phyloP scores from a whole-genome alignment of 1,140 invertebrate genomes.

The Aphelenchoides fujianensis region DNA sequence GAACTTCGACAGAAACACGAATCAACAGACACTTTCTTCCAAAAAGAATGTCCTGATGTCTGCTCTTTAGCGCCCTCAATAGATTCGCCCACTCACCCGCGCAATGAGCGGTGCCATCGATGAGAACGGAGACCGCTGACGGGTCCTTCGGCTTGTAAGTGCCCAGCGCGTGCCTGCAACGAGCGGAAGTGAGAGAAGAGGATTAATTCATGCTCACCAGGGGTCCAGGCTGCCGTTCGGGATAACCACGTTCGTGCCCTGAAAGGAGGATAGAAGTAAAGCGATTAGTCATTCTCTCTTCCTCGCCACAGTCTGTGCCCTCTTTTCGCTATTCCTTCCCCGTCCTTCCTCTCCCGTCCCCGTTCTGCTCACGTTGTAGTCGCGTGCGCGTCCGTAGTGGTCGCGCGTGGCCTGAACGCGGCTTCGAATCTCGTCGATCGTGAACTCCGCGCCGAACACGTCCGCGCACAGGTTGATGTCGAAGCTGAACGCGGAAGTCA shows the following conservation, averaged over 20 bases:
- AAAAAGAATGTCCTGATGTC: no score
- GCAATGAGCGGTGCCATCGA: constrained; percentile 35
- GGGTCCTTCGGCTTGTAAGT: constrained; percentile 7
- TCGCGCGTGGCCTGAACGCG: constrained; percentile 71
- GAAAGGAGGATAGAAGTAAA: no score
- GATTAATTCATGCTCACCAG: constrained; percentile 65
- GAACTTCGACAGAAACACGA: no score
- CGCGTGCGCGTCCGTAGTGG: constrained; percentile 74
- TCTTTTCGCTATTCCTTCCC: no score
- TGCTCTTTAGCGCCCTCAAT: no score
- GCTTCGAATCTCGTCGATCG: constrained; percentile 67
- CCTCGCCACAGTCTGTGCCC: no score
- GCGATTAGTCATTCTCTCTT: no score
- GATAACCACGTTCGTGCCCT: constrained; percentile 75
- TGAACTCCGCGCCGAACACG: constrained; percentile 72
- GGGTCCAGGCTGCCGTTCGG: constrained; percentile 87
- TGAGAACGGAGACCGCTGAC: constrained; percentile 22
- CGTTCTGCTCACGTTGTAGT: constrained; percentile 31
- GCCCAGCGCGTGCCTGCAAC: constrained; percentile 33
- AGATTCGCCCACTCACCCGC: constrained; percentile 16
- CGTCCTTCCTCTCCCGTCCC: no score
- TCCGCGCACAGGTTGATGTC: constrained; percentile 75
- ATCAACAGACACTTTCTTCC: no score
- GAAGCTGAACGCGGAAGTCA: constrained; percentile 67
- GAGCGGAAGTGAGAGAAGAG: not conserved